Evolutionary conservation across 1,140 invertebrate species (phyloP), one percentile per base, ranked within the genome.

Genomic region (Magallana gigas): DNA sequence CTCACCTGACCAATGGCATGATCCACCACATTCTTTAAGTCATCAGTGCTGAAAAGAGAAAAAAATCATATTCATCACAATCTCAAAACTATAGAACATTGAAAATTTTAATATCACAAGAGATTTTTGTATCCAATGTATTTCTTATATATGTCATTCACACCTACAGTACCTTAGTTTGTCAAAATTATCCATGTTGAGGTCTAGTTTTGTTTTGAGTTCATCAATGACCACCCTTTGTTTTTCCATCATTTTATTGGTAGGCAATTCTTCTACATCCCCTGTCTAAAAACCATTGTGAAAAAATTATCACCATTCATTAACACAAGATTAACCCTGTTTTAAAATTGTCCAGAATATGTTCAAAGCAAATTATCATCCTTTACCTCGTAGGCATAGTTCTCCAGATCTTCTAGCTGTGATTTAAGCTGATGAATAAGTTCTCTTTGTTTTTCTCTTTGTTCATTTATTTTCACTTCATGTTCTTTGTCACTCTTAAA

Each of bases 361-460:
- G 36, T 48, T 48, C 36, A 48, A 5, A 80, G 5, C 8, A 0
- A 48, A 5, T 86, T 9, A 80, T 57, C 18, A 57, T 29, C 9
- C 59, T 56, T 76, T 92, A 95, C 95, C 92, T 98, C 97, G 95
- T 98, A 99, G 0, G 98, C 98, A 95, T 98, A 98, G 59, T 97
- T 96, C 94, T 99, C 99, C 58, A 99, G 95, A 93, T 99, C 98
- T 93, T 98, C 97, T 18, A 99, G 94, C 94, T 99, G 99, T 8
- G 96, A 95, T 94, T 99, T 99, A 7, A 99, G 95, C 93, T 98
- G 97, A 90, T 96, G 96, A 84, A 99, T 99, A 18, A 99, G 95
- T 93, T 98, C 97, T 90, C 96, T 96, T 94, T 98, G 97, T 94
- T 97, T 97, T 29, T 95, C 95, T 91, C 96, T 95, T 93, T 97